A percentile compares a stretch with the other conserved stretches of the same genome.
Evolutionary conservation across 1,140 invertebrate species (phyloP).

Genomic region (Drosophila micromelanica): DNA sequence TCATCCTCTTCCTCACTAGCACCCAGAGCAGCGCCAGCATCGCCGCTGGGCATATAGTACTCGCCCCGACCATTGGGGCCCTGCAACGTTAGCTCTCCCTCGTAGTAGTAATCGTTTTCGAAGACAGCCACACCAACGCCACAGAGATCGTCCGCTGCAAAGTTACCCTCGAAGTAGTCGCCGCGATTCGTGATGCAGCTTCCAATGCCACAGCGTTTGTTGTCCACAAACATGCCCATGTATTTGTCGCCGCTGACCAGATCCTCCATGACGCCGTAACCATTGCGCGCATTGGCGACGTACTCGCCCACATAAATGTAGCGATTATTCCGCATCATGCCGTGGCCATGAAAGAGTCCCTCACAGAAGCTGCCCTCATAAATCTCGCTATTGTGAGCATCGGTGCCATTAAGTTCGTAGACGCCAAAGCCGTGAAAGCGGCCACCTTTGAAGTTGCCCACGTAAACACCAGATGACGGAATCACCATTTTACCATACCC

Average conservation of each 20-base stretch:
- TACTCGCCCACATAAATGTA: slow-evolving; percentile 95
- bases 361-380: slow-evolving; percentile 95
- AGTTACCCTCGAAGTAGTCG: slow-evolving; percentile 95
- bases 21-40: slow-evolving; percentile 38
- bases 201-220: slow-evolving; percentile 91
- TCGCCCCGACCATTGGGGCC: slow-evolving; percentile 90
- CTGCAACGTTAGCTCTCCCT: slow-evolving; percentile 91
- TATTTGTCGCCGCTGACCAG: slow-evolving; percentile 94
- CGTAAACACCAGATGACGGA: slow-evolving; percentile 87
- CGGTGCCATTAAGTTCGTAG: slow-evolving; percentile 89
- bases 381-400: slow-evolving; percentile 88
- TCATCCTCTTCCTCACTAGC: slow-evolving; percentile 55
- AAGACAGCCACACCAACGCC: slow-evolving; percentile 94
- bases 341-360: slow-evolving; percentile 92
- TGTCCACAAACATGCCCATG: slow-evolving; percentile 93
- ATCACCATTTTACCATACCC: slow-evolving; percentile 83
- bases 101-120: slow-evolving; percentile 94
- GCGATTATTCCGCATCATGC: slow-evolving; percentile 91
- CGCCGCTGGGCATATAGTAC: slow-evolving; percentile 88
- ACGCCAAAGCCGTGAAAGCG: slow-evolving; percentile 91
- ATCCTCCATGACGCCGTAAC: slow-evolving; percentile 95
- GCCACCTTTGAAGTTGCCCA: slow-evolving; percentile 94
- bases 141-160: slow-evolving; percentile 91
- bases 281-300: slow-evolving; percentile 89
- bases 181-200: slow-evolving; percentile 94